Base-by-base conservation (phyloP, 2,888 invertebrate species). In the Piscicola geometra region DNA sequence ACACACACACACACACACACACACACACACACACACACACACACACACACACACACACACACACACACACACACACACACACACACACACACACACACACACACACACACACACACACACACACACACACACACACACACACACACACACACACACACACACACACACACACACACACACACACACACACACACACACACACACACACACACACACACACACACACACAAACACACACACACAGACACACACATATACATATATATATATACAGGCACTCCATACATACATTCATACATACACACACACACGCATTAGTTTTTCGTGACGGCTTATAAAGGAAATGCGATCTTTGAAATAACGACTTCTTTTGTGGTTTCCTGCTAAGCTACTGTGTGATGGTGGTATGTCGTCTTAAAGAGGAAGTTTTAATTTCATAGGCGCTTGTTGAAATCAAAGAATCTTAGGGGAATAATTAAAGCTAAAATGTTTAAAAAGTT, bases 191-290 rank as follows among this genome's bases (percentile, higher is more conserved):
- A 67, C 18, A 67, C 67, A 67, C 35, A 67, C 67, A 67, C 35
- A 67, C 67, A 67, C 5, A 67, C 67, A 67, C 35, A 67, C 67
- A 67, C 67, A 67, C 67, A 67, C 67, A 67, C 67, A 67, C 67
- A 67, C 67, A 67, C 35, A 67, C 12, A 67, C 35, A 67, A 12
- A 67, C 21, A 67, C 28, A 25, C 35, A 67, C 67, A 25, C 28
- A 67, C 67, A 64, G 9, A 64, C 64, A 64, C 64, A n/a, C 64
- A 25, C 25, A 9, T 35, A 47, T 32, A 67, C 28, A 35, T 32
- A 67, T 32, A 67, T 32, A 67, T n/a, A 28, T 41, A 67, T 32
- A 35, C 12, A 67, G 30, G n/a, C 67, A 67, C 67, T 28, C 67
- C 67, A 67, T 32, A 35, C 32, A 67, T 28, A 28, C 47, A 47